Evolutionary conservation across 2,888 invertebrate genomes (phyloP).

Genomic region (Plebejus anna): DNA sequence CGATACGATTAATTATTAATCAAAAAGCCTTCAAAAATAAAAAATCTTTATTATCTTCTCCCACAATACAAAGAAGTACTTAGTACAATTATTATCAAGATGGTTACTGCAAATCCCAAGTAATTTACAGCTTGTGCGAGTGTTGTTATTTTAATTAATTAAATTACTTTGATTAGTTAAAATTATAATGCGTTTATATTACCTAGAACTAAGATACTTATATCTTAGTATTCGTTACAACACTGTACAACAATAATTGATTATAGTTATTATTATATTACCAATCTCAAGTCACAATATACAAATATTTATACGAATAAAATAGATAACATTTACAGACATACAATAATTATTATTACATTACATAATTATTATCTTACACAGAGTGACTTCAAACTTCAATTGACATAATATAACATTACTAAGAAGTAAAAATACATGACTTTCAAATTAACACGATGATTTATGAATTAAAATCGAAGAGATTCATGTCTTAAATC

Average conservation of each 20-base stretch:
- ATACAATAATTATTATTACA: background rate
- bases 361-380: background rate
- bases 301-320: background rate
- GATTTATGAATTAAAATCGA: background rate
- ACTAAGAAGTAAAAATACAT: background rate
- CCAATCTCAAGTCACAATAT: background rate
- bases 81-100: no score
- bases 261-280: background rate
- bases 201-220: no score
- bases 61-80: no score
- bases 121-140: background rate
- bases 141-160: background rate
- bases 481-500: background rate
- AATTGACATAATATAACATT: background rate
- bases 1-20: background rate
- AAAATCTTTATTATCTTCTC: no score
- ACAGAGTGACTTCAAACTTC: background rate
- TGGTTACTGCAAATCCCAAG: background rate
- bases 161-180: background rate
- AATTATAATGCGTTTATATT: background rate
- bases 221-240: background rate
- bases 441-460: background rate
- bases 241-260: background rate
- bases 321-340: background rate
- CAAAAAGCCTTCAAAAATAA: no score